phyloP scores from a whole-genome alignment of 2,888 invertebrate genomes.

The Scaptomyza reducta region DNA sequence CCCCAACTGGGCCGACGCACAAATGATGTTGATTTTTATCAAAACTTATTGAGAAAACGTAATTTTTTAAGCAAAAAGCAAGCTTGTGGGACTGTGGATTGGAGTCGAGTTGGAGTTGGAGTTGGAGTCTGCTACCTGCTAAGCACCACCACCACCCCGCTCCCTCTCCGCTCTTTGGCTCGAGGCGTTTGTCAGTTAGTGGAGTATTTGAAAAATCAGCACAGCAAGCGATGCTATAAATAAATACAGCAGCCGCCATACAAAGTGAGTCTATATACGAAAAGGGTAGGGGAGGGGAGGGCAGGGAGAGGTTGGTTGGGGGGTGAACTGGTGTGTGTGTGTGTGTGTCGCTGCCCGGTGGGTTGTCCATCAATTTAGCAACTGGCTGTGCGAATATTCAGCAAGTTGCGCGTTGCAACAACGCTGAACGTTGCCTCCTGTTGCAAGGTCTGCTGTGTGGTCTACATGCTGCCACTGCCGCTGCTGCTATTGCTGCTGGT shows the following conservation, averaged over 20 bases:
- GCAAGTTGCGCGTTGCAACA: constrained; percentile 58
- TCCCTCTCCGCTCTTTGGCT: neutral
- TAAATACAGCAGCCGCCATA: constrained; percentile 60
- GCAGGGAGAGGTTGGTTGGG: neutral
- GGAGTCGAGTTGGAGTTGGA: neutral
- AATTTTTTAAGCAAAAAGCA: constrained; percentile 66
- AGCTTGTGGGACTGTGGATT: constrained; percentile 10
- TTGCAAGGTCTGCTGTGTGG: constrained; percentile 42
- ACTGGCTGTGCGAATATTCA: constrained; percentile 72
- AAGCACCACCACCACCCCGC: neutral
- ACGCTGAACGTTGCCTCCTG: constrained; percentile 23
- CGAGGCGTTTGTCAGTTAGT: constrained; percentile 60
- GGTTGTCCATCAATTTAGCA: constrained; percentile 78
- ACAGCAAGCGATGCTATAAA: constrained; percentile 67
- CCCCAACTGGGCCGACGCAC: constrained; percentile 73
- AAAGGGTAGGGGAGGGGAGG: too few species aligned
- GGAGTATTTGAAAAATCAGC: constrained; percentile 75
- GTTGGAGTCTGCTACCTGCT: constrained; percentile 6
- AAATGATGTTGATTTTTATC: constrained; percentile 81
- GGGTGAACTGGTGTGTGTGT: neutral
- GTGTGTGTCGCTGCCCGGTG: constrained; percentile 52
- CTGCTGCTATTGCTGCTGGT: constrained; percentile 27
- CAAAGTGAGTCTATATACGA: constrained; percentile 45
- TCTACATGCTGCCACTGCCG: constrained; percentile 18
- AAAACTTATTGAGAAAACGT: constrained; percentile 80